Evolutionary conservation across 2,888 invertebrate species (phyloP), one percentile per base, ranked within the genome.

Genomic region (Malthinus seriepunctatus): DNA sequence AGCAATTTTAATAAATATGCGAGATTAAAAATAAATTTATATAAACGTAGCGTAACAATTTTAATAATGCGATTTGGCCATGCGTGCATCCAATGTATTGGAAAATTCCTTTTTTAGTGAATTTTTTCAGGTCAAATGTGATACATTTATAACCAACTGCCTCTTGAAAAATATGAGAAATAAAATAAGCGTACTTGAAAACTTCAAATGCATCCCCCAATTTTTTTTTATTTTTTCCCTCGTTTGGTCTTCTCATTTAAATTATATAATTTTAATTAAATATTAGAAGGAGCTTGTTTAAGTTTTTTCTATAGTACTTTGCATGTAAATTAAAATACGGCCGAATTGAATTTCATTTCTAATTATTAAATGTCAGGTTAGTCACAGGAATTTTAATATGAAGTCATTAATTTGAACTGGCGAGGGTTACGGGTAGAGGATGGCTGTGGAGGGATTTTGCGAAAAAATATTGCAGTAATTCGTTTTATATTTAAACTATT

Each of bases 301-400:
- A 51, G 50, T 54, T 59, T 50, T 53, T 48, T 58, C 46, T 51
- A 32, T 42, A 51, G 54, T 54, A 51, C 50, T 59, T 59, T 59
- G 54, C 59, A 59, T 59, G 59, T 59, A 59, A 59, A 59, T 59
- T 59, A 54, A 51, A 59, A 55, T 59, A 54, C 54, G 44, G 49
- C 38, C 34, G 52, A 73, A 71, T 71, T 71, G 71, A 63, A 71
- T 71, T 72, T 69, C 67, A 69, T 68, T 72, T 69, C 71, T 71
- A 71, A 72, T 72, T 71, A 72, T 70, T 67, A 72, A 70, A 71
- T 69, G 71, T 71, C 68, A 67, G 67, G 66, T 66, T 63, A 65
- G 69, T 69, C 69, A 68, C 69, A 67, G 71, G 71, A 72, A 71
- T 72, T 72, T 72, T 71, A 71, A 73, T 72, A 71, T 69, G 68